phyloP scores from a whole-genome alignment of 2,797 vertebrate species.

The Trachops cirrhosus region DNA sequence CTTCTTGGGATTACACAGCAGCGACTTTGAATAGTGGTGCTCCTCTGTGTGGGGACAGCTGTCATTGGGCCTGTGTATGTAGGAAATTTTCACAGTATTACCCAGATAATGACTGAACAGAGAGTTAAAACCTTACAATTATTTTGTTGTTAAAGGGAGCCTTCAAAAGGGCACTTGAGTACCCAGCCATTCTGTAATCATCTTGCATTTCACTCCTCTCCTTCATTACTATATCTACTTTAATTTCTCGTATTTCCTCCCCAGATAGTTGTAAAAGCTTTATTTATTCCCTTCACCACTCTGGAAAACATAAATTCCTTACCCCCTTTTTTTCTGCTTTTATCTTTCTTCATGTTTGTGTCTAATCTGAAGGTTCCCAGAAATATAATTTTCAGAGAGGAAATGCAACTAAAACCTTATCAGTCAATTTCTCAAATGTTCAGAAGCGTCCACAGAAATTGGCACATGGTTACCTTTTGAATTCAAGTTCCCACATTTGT shows the following conservation, averaged over 20 bases:
- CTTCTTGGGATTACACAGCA: neutral
- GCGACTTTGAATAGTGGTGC: neutral
- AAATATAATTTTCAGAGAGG: conserved; percentile 75
- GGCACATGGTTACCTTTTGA: neutral
- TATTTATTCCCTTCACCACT: conserved; percentile 58
- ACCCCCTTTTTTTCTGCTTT: neutral
- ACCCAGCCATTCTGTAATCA: neutral
- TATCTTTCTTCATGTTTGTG: conserved; percentile 63
- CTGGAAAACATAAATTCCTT: conserved; percentile 20
- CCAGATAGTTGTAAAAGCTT: conserved; percentile 61
- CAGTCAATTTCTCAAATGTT: neutral
- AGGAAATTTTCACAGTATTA: neutral
- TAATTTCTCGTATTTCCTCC: conserved; percentile 71
- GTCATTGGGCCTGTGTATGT: accelerated
- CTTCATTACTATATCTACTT: conserved; percentile 34
- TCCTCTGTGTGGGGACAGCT: accelerated
- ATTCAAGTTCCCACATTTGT: neutral
- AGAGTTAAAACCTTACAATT: neutral
- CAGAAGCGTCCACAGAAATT: neutral
- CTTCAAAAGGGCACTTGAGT: neutral
- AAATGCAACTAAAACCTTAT: conserved; percentile 60
- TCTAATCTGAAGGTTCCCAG: conserved; percentile 75
- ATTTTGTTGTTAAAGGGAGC: neutral
- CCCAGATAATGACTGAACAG: neutral
- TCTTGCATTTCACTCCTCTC: conserved; percentile 48